These are phyloP conservation scores for Sternarchorhynchus goeldii DNA, from an alignment of 2,797 vertebrate genomes.

Conservation along the genomic window DNA sequence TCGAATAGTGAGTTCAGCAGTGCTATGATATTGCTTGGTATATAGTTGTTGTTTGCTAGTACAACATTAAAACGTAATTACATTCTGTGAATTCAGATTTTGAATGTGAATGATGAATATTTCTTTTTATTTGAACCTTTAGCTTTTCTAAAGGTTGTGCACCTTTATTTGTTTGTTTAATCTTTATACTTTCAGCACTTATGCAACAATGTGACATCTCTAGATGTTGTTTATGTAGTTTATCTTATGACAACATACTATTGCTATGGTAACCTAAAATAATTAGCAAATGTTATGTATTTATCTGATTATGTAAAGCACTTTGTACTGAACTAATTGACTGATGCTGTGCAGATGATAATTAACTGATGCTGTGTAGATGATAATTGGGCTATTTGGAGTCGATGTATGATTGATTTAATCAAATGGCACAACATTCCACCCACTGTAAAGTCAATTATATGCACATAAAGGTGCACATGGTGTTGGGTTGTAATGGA, in stretches of 20 bases:
- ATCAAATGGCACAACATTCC: constrained; percentile 60
- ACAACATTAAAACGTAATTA: constrained; percentile 36
- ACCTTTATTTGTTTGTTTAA: constrained; percentile 41
- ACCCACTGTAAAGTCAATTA: constrained; percentile 55
- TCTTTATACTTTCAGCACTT: constrained; percentile 53
- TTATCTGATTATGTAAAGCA: constrained; percentile 57
- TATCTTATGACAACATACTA: constrained; percentile 48
- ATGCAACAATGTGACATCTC: constrained; percentile 51
- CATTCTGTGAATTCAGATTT: constrained; percentile 26
- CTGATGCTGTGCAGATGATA: constrained; percentile 52
- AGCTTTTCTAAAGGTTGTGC: constrained; percentile 45
- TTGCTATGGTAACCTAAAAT: constrained; percentile 51
- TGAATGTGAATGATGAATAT: constrained; percentile 32
- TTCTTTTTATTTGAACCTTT: constrained; percentile 35
- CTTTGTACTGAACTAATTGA: constrained; percentile 56
- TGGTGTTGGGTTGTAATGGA: constrained; percentile 39
- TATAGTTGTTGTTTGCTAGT: constrained; percentile 52
- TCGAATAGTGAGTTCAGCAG: constrained; percentile 52
- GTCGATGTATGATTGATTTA: constrained; percentile 50
- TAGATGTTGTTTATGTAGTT: constrained; percentile 53
- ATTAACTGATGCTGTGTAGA: constrained; percentile 40
- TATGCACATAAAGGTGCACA: constrained; percentile 47
- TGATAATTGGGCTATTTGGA: constrained; percentile 53
- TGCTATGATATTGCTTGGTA: constrained; percentile 54
- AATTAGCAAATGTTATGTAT: constrained; percentile 51